Conservation (phyloP, 2,888 invertebrate genomes). For the Xanthia togata region DNA sequence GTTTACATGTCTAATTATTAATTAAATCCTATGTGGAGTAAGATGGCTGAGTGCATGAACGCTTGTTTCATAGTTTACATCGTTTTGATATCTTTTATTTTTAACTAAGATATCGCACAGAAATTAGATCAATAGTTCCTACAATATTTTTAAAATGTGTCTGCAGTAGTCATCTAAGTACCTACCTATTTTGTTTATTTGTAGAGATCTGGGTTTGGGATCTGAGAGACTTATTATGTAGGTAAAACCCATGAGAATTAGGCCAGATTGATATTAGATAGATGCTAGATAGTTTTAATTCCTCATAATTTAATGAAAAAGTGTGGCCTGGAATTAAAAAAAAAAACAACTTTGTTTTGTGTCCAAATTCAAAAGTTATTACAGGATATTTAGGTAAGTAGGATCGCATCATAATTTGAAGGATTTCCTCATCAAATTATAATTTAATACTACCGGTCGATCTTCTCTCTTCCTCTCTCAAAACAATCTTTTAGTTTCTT, state of each 20-base stretch:
- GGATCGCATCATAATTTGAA: not conserved
- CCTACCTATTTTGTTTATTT: not conserved
- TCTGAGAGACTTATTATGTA: not conserved
- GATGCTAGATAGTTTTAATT: not conserved
- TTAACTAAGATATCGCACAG: too few relatives aligned
- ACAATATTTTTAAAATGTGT: not conserved
- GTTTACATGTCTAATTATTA: conserved; percentile 40
- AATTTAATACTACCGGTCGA: not conserved
- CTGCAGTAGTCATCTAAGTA: not conserved
- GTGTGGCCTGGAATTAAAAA: not conserved
- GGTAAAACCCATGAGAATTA: not conserved
- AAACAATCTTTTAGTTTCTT: not conserved
- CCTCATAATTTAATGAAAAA: not conserved
- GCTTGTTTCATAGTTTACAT: conserved; percentile 3
- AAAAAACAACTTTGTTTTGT: not conserved
- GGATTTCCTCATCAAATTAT: not conserved
- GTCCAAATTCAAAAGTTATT: not conserved
- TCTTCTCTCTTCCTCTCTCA: not conserved
- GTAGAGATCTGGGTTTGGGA: too few relatives aligned
- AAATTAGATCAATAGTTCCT: not conserved
- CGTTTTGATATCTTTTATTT: not conserved
- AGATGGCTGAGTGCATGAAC: not conserved
- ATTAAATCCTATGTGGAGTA: not conserved
- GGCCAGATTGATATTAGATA: not conserved
- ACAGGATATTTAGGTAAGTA: not conserved